A percentile compares a stretch with the other conserved stretches of the same genome.
phyloP scores from a whole-genome alignment of 2,113 vertebrate species.

The Gymnogyps californianus region DNA sequence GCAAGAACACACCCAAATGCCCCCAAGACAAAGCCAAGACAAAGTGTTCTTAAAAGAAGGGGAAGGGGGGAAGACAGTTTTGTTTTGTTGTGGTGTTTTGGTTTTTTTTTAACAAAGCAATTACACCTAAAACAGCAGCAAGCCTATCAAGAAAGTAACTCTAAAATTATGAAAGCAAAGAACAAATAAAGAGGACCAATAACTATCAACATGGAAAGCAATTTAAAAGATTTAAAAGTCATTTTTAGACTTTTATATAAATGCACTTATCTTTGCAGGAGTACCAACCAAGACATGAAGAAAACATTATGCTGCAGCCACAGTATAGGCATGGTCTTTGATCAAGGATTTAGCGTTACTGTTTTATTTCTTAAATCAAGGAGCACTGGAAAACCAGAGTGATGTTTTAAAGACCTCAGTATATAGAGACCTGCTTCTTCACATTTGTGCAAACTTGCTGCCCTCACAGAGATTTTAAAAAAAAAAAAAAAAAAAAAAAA shows the following conservation, averaged over 20 bases:
- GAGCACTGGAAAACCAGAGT: conserved; percentile 22
- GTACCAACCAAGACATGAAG: not conserved
- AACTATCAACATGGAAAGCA: not conserved
- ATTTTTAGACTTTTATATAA: not conserved
- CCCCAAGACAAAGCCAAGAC: conserved; percentile 47
- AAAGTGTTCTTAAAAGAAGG: conserved; percentile 22
- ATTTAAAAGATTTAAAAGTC: not conserved
- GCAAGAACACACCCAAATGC: not conserved
- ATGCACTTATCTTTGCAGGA: conserved; percentile 20
- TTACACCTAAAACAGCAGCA: not conserved
- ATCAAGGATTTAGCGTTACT: conserved; percentile 14
- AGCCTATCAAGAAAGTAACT: not conserved
- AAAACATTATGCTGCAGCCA: not conserved
- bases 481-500: not conserved
- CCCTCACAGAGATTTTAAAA: not conserved
- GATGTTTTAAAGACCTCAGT: not conserved
- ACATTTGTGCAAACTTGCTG: not conserved
- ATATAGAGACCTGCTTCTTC: not conserved
- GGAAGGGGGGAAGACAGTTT: not conserved
- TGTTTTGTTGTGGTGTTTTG: too few species aligned
- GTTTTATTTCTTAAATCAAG: conserved; percentile 29
- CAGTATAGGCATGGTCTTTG: not conserved
- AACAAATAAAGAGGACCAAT: not conserved
- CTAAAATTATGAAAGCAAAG: not conserved
- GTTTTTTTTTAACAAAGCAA: not conserved